These are phyloP conservation scores for Luperina nickerlii DNA, from an alignment of 2,888 invertebrate genomes.

Conservation along the genomic window DNA sequence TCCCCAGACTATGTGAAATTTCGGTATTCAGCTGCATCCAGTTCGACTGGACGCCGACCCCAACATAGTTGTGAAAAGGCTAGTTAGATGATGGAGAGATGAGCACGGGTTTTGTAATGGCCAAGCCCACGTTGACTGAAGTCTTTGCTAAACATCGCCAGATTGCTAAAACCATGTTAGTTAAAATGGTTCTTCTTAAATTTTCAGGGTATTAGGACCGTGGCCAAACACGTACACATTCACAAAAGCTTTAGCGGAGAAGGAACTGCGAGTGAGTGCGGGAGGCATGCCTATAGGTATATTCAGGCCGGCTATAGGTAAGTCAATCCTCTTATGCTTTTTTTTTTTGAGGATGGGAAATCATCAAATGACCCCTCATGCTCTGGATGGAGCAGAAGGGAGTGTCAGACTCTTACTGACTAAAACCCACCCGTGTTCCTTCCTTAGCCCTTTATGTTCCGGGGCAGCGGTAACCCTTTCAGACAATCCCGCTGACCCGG, in stretches of 20 bases:
- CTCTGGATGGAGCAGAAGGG: no score
- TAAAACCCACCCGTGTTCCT: no score
- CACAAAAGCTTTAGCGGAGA: constrained; percentile 96
- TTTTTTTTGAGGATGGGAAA: no score
- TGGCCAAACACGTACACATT: constrained; percentile 97
- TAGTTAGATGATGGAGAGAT: not conserved
- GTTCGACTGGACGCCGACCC: not conserved
- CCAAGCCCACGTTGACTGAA: not conserved
- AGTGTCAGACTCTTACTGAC: no score
- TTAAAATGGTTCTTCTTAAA: not conserved
- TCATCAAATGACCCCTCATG: no score
- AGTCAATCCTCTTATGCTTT: constrained; percentile 52
- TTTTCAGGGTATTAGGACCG: constrained; percentile 89
- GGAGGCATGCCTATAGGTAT: constrained; percentile 93
- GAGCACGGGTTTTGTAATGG: not conserved
- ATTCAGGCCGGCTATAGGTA: constrained; percentile 95
- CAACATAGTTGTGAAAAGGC: not conserved
- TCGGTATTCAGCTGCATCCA: not conserved
- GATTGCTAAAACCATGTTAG: not conserved
- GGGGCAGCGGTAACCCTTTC: no score
- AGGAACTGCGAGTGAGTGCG: constrained; percentile 91
- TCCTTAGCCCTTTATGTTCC: no score
- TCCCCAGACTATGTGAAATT: no score
- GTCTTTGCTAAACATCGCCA: not conserved
- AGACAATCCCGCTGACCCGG: no score